A percentile compares a stretch with the other conserved stretches of the same genome.
phyloP scores from a whole-genome alignment of 2,888 invertebrate species.

The Leptopilina myrica region DNA sequence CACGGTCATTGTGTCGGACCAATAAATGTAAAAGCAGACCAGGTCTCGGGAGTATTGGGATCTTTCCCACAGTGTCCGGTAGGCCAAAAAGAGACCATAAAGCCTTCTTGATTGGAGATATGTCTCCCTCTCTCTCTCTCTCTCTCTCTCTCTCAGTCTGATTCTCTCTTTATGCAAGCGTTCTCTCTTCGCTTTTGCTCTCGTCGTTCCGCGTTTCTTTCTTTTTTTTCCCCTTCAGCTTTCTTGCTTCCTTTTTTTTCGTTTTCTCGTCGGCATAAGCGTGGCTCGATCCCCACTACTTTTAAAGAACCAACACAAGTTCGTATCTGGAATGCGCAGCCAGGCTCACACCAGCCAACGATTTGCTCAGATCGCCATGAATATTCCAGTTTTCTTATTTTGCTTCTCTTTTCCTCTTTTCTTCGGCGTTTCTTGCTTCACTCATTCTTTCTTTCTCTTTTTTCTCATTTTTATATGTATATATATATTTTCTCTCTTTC shows the following conservation, averaged over 20 bases:
- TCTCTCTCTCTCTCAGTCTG: conserved; percentile 45
- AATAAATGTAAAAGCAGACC: neutral
- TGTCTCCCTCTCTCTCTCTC: conserved; percentile 41
- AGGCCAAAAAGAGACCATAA: conserved; percentile 62
- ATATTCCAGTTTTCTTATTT: conserved; percentile 51
- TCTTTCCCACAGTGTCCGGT: conserved; percentile 73
- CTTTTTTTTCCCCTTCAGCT: conserved; percentile 36
- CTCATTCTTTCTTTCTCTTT: conserved; percentile 1
- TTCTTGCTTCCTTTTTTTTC: conserved; percentile 46
- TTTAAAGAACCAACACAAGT: conserved; percentile 45
- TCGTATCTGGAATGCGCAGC: conserved; percentile 60
- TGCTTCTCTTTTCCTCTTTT: conserved; percentile 10
- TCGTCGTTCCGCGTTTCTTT: conserved; percentile 37
- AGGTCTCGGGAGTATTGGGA: conserved; percentile 47
- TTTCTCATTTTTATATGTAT: no score
- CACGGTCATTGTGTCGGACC: conserved; percentile 45
- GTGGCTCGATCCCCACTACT: conserved; percentile 59
- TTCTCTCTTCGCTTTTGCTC: conserved; percentile 3
- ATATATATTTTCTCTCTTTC: conserved; percentile 29
- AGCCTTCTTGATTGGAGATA: conserved; percentile 50
- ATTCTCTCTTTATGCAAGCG: conserved; percentile 37
- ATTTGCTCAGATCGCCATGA: conserved; percentile 52
- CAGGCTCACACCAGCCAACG: conserved; percentile 52
- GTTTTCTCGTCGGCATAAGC: conserved; percentile 57
- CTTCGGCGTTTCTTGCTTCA: neutral